Conservation (phyloP, 2,797 vertebrate genomes). For the Manis crassicaudata region DNA sequence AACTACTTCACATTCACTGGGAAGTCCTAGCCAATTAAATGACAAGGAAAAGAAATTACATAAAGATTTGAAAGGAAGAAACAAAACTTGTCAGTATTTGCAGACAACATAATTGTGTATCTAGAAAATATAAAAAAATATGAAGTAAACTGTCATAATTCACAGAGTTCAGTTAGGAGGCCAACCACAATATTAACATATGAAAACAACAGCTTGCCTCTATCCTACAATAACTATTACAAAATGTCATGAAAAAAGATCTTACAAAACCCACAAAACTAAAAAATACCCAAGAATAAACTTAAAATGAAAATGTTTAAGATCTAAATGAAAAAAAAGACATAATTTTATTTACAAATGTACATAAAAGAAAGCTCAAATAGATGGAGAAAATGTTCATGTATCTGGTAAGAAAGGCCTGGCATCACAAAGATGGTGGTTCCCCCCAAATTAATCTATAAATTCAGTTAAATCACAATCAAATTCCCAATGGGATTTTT, state of each 20-base stretch:
- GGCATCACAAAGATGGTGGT: background rate
- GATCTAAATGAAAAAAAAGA: conserved; percentile 35
- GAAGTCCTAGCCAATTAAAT: background rate
- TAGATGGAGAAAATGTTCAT: background rate
- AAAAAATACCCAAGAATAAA: conserved; percentile 41
- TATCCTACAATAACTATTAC: background rate
- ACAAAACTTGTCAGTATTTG: background rate
- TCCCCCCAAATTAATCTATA: background rate
- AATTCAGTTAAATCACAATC: conserved; percentile 33
- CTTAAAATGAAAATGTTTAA: background rate
- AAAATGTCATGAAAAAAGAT: conserved; percentile 11
- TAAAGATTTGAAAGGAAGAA: conserved; percentile 22
- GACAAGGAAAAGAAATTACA: background rate
- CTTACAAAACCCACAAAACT: background rate
- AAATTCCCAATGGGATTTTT: conserved; percentile 6
- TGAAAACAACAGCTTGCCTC: background rate
- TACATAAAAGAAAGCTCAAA: conserved; percentile 40
- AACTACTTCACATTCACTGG: background rate
- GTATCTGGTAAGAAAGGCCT: conserved; percentile 19
- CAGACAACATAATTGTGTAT: background rate
- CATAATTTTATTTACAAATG: background rate
- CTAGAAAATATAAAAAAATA: conserved; percentile 20
- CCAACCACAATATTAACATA: background rate
- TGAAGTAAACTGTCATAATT: background rate
- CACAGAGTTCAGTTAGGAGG: background rate